Evolutionary conservation across 2,888 invertebrate genomes (phyloP), one percentile per base, ranked within the genome.

Genomic region (Troides oblongomaculatus): DNA sequence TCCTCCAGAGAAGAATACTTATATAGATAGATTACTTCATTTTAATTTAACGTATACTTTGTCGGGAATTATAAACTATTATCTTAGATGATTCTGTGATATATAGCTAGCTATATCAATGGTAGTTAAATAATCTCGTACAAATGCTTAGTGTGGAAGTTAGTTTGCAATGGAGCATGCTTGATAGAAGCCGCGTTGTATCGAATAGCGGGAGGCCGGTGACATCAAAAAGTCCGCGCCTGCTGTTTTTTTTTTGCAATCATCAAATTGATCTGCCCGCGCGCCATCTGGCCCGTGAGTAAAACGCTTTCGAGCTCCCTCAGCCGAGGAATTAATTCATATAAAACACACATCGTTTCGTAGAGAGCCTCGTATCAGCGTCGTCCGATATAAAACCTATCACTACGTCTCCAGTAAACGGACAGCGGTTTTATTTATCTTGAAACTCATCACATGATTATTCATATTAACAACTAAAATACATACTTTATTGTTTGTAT

Each of bases 201-300:
- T 78, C 79, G 78, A 77, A 69, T 69, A 72, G 66, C 70, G 62
- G 53, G 81, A 79, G 76, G 76, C 76, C 77, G 77, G 78, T 81
- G 83, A 89, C 89, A 89, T 91, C 89, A 91, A 90, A 90, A 89
- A 90, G 87, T 87, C 83, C 80, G 81, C 72, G 72, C 79, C 78
- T 43, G 82, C 14, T 53, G 84, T 91, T 91, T 89, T 53, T 84
- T 91, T 89, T 92, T 92, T 87, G 88, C 90, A 92, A 92, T 92
- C 91, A 92, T 89, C 89, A 92, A 92, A 92, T 92, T 92, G 92
- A 92, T 90, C 89, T 89, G 87, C 89, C 89, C 91, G 87, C 81
- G 82, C 84, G 88, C 88, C 92, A 92, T 92, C 91, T 92, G 92
- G 92, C 85, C 90, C 90, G 88, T 89, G 84, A 91, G 88, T 87